A percentile compares a stretch with the other conserved stretches of the same genome.
phyloP scores from a whole-genome alignment of 1,140 invertebrate genomes.

The Temnothorax nylanderi region DNA sequence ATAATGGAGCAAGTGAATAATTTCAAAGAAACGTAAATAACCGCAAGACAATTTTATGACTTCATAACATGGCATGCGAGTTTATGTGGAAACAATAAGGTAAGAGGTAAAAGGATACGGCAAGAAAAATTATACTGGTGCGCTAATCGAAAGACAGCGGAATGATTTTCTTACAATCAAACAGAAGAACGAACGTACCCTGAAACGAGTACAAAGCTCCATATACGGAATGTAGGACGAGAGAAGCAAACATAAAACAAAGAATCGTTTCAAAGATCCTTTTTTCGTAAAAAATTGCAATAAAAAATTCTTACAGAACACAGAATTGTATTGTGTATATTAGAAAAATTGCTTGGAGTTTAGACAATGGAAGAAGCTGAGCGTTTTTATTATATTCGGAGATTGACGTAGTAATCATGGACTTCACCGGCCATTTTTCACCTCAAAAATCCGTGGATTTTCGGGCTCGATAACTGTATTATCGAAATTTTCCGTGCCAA shows the following conservation, averaged over 20 bases:
- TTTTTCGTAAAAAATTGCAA: not conserved
- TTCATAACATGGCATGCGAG: not conserved
- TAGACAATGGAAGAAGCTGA: not conserved
- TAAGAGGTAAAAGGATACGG: not conserved
- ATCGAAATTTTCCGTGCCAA: slow-evolving; percentile 50
- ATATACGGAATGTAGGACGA: slow-evolving; percentile 13
- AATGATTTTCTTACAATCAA: not conserved
- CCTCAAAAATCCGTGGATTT: slow-evolving; percentile 51
- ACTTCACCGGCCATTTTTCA: slow-evolving; percentile 46
- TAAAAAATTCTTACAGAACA: not conserved
- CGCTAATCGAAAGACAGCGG: not conserved
- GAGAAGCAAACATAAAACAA: not conserved
- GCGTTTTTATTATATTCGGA: not conserved
- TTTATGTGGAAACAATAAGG: not conserved
- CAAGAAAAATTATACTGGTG: not conserved
- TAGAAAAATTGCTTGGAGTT: not conserved
- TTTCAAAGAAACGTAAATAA: not conserved
- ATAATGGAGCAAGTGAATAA: not conserved
- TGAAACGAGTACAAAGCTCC: not conserved
- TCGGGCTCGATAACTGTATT: slow-evolving; percentile 26
- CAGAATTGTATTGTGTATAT: not conserved
- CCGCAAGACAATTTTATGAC: not conserved
- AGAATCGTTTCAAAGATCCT: slow-evolving; percentile 10
- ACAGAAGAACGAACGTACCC: not conserved
- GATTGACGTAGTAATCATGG: slow-evolving; percentile 59